Base-by-base conservation (phyloP, 35 echinoderm and acorn worm species). In the Chiridota heheva region DNA sequence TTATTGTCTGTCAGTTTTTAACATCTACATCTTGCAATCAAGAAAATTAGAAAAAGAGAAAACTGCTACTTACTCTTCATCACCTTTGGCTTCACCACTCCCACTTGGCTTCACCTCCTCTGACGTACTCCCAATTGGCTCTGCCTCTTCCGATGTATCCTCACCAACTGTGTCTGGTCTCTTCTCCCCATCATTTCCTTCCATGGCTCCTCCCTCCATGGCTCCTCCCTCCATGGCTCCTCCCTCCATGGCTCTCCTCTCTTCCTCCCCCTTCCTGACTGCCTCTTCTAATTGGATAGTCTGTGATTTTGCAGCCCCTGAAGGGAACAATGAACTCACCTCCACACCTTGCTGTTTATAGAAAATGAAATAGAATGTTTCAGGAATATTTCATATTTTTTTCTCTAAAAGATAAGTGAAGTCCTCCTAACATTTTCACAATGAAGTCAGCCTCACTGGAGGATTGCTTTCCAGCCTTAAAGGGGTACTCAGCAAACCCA, bases 331-430 rank as follows among this genome's bases (percentile, higher is more conserved):
- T 26, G 94, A 84, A 46, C 76, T 58, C 4, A 47, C 36, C 26
- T 84, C 88, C 0, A 91, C 94, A 7, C 89, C 89, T 91, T 97
- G 94, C 93, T 97, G 89, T 46, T 25, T n/a, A 32, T 56, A 57
- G 12, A 33, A 76, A 2, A 2, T 6, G 55, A 39, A 33, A 61
- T 36, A 82, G 38, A n/a, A n/a, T 48, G 18, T n/a, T 49, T 5
- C 8, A n/a, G n/a, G n/a, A n/a, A n/a, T n/a, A n/a, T n/a, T n/a
- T n/a, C n/a, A n/a, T n/a, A 13, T 16, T 64, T 12, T 16, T 12
- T 29, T 64, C 27, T 64, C 28, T 13, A 12, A 64, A 10, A 13
- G 7, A 13, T 29, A 10, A 64, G 7, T 8, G 7, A 7, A 18
- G 31, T 29, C 31, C 31, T 10, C 31, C 31, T 13, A 18, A 29